phyloP scores from a whole-genome alignment of 2,888 invertebrate genomes.

The Andrena praecox region DNA sequence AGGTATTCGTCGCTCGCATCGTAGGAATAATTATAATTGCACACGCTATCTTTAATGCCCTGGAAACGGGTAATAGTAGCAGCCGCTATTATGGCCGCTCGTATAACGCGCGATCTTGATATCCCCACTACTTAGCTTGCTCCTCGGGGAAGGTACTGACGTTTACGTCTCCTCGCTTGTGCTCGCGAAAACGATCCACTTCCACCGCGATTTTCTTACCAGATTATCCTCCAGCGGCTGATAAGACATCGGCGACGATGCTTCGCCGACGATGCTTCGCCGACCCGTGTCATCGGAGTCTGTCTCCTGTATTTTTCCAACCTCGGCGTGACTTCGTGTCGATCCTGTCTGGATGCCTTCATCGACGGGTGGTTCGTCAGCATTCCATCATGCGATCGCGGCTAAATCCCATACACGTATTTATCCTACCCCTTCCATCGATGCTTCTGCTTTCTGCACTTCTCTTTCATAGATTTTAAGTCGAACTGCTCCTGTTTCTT shows the following conservation, averaged over 20 bases:
- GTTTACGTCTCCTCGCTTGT: conserved; percentile 5
- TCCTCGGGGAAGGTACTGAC: background rate
- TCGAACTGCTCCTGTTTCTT: background rate
- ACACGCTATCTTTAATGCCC: conserved; percentile 82
- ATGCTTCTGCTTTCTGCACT: background rate
- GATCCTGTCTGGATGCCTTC: too few species aligned
- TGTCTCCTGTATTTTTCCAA: too few species aligned
- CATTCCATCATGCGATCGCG: too few species aligned
- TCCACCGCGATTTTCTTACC: too few species aligned
- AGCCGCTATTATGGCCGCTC: conserved; percentile 81
- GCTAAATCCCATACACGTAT: background rate
- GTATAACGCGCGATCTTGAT: conserved; percentile 83
- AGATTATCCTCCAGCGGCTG: too few species aligned
- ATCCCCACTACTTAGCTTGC: conserved; percentile 69
- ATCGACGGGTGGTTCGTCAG: too few species aligned
- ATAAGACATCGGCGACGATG: too few species aligned
- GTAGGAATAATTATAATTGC: conserved; percentile 81
- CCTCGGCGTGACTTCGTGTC: too few species aligned
- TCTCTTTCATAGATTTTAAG: background rate
- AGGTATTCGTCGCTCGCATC: conserved; percentile 70
- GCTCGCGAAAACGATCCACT: background rate
- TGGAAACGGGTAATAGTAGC: conserved; percentile 79
- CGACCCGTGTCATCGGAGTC: too few species aligned
- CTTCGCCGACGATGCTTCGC: too few species aligned
- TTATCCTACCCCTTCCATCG: background rate